Evolutionary conservation across 2,113 vertebrate species (phyloP), one percentile per base, ranked within the genome.

Genomic region (Protobothrops flavoviridis): DNA sequence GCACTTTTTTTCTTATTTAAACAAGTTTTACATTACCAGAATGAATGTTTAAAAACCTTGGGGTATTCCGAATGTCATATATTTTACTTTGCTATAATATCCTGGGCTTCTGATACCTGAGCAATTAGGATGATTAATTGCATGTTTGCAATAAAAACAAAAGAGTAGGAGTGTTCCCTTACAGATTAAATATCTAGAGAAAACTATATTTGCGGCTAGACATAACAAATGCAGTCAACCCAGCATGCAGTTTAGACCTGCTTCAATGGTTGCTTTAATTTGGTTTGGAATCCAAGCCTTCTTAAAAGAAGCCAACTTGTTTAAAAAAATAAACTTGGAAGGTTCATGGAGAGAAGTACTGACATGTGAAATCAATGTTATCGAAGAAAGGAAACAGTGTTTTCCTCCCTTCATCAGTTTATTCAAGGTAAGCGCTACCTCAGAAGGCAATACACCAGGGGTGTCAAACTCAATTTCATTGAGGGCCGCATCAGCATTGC

Each of bases 51-150:
- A 74, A 88, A 90, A 90, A 52, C 81, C 56, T 92, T 39, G 45
- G 48, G 92, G 50, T 90, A 93, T 85, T 91, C 92, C 12, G 39
- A 90, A 21, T 57, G 39, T n/a, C 43, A 64, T 91, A 52, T 88
- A 43, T 69, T 88, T 87, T 97, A 91, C 95, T 96, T 96, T 94
- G 95, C 93, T 96, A 93, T 95, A 96, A 96, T 96, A 98, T 97
- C 97, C 97, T 95, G 96, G 96, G 90, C 95, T 97, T 96, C 95
- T 97, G 96, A 97, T 97, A 98, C 98, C 97, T 98, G 97, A 93
- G 97, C 96, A 97, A 98, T 99, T 98, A 98, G 96, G 95, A 97
- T 98, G 98, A 99, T 98, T 98, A 98, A 99, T 98, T 98, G 98
- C 97, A 97, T 98, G 97, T 98, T 98, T 98, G 97, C 97, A 98